Conservation (phyloP, 2,888 invertebrate species). For the Drosophila flavopinicola region DNA sequence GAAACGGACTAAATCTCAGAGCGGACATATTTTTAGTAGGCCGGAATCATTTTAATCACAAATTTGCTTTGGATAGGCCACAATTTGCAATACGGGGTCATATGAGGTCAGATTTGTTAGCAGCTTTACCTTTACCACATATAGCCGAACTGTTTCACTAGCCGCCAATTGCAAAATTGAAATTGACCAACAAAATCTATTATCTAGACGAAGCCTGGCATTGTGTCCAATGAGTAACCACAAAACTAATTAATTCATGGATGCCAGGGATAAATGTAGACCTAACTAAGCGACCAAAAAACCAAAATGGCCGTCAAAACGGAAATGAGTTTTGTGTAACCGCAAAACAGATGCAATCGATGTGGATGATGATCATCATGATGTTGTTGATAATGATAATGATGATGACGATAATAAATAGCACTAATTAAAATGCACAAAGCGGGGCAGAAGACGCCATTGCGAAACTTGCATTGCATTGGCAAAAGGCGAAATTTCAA, state of each 20-base stretch:
- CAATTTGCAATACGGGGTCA: too few species aligned
- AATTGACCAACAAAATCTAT: slow-evolving; percentile 6
- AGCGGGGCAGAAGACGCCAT: slow-evolving; percentile 37
- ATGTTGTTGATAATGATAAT: slow-evolving; percentile 7
- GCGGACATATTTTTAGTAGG: too few species aligned
- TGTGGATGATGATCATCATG: slow-evolving; percentile 12
- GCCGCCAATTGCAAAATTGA: not conserved
- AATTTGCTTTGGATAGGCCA: not conserved
- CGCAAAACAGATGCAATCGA: slow-evolving; percentile 58
- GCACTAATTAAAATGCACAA: slow-evolving; percentile 64
- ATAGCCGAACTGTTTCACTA: not conserved
- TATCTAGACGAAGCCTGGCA: slow-evolving; percentile 5
- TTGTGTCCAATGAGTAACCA: slow-evolving; percentile 18
- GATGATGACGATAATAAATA: slow-evolving; percentile 61
- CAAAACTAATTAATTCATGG: slow-evolving; percentile 44
- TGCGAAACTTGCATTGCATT: slow-evolving; percentile 36
- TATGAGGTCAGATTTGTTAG: too few species aligned
- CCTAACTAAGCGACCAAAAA: slow-evolving; percentile 16
- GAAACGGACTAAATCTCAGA: too few species aligned
- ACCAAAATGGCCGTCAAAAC: slow-evolving; percentile 57
- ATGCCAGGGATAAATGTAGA: slow-evolving; percentile 10
- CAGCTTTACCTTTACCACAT: too few species aligned
- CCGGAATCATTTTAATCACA: not conserved
- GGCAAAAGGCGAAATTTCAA: slow-evolving; percentile 61
- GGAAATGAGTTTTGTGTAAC: slow-evolving; percentile 68